Percentiles rank a stretch among this genome's conserved stretches.
These are phyloP conservation scores for Cerastis leucographa DNA, from an alignment of 2,888 invertebrate species.

Conservation along the genomic window DNA sequence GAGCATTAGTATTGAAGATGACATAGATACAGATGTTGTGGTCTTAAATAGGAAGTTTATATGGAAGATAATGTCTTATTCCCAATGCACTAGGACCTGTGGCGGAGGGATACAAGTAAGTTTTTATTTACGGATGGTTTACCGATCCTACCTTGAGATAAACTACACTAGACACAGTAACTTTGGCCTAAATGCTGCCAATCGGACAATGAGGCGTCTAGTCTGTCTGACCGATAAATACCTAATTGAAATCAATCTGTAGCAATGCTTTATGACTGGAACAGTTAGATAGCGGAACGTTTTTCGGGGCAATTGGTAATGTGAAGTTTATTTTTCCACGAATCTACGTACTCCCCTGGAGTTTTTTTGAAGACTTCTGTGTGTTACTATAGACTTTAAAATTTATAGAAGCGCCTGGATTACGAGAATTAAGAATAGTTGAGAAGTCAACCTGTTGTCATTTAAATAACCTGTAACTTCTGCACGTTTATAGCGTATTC, in stretches of 20 bases:
- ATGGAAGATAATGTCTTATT: slow-evolving; percentile 95
- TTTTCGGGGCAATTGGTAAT: slow-evolving; percentile 48
- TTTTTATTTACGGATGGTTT: neutral
- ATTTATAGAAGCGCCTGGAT: neutral
- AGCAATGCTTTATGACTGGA: slow-evolving; percentile 48
- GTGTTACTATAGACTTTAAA: neutral
- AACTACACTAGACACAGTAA: slow-evolving; percentile 56
- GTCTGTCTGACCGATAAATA: slow-evolving; percentile 61
- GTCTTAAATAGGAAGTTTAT: slow-evolving; percentile 89
- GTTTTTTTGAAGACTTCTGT: neutral
- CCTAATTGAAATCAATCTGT: slow-evolving; percentile 66
- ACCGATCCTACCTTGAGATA: neutral
- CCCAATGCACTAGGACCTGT: slow-evolving; percentile 95
- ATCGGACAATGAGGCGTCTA: slow-evolving; percentile 63
- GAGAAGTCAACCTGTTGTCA: neutral
- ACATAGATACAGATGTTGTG: slow-evolving; percentile 79
- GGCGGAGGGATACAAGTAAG: slow-evolving; percentile 94
- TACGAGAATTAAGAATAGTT: neutral
- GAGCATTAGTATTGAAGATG: slow-evolving; percentile 72
- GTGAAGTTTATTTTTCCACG: slow-evolving; percentile 22
- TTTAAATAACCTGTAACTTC: neutral
- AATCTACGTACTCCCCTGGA: slow-evolving; percentile 10
- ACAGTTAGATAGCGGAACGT: slow-evolving; percentile 17
- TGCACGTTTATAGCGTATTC: neutral
- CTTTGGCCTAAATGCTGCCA: slow-evolving; percentile 62